Evolutionary conservation across 1,140 invertebrate species (phyloP), one percentile per base, ranked within the genome.

Genomic region (Bombus superbus): DNA sequence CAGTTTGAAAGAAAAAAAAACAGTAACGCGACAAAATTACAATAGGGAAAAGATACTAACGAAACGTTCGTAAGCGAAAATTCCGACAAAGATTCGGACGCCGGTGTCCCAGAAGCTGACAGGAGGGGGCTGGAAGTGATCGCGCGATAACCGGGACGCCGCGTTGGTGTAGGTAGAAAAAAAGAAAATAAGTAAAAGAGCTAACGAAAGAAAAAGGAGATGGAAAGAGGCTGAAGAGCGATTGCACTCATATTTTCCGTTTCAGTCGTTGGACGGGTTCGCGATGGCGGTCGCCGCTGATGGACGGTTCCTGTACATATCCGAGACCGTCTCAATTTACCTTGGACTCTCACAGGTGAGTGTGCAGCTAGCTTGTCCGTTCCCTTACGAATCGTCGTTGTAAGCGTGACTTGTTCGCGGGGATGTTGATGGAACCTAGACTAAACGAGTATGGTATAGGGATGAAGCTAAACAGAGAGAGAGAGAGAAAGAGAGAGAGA

Each of bases 261-360:
- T 96, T 92, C 96, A 99, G 98, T 98, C 98, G 77, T 96, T 99
- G 92, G 99, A 99, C 95, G 99, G 99, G 47, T 99, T 99, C 95
- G 98, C 98, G 86, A 97, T 99, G 95, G 98, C 98, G 32, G 96
- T 99, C 71, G 98, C 98, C 59, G 98, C 98, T 90, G 99, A 99
- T 96, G 99, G 98, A 87, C 96, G 99, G 93, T 99, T 99, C 96
- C 96, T 99, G 92, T 99, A 99, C 96, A 99, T 99, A 96, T 99
- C 99, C 88, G 99, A 99, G 96, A 99, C 99, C 88, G 99, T 99
- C 91, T 99, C 99, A 93, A 99, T 99, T 95, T 99, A 99, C 96
- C 97, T 99, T 94, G 99, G 99, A 91, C 97, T 99, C 94, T 99
- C 99, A 95, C 99, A 99, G 97, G 98, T 99, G 96, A 97, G 96